Base-by-base conservation (phyloP, 2,888 invertebrate genomes). In the Diloba caeruleocephala region DNA sequence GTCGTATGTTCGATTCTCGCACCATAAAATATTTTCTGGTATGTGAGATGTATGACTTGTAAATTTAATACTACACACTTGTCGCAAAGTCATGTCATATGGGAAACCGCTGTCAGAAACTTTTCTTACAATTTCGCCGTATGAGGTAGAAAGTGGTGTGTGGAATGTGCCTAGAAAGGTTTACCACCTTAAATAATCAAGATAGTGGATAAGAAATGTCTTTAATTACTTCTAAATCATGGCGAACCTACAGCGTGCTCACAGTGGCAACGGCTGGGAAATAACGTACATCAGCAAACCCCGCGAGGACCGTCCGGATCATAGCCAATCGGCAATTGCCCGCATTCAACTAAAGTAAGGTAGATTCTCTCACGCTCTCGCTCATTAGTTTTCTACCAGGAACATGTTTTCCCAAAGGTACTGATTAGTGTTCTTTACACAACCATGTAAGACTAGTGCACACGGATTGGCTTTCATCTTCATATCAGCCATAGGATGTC, bases 291-390 rank as follows among this genome's bases (percentile, higher is more conserved):
- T 7, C 39, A 8, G 1, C 10, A 17, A 53, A 21, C 52, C 67
- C 52, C 67, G 38, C 42, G 71, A 70, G 71, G 65, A 50, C 52
- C 5, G 19, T 15, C 52, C 43, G 43, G 41, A 71, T 67, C 71
- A 70, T 67, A 65, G 66, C 59, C 66, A 65, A 70, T 64, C 71
- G 45, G 13, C 59, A 21, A 48, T 55, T 51, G 49, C 53, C 28
- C 65, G 49, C 32, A 48, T 56, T 55, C 39, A 36, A 44, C 50
- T 34, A 54, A 58, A 39, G 42, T 38, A 36, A 51, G 36, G 39
- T 31, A 41, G 52, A 68, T 61, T 55, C 55, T 51, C 49, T 21
- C 7, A 21, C 6, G 29, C 37, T 44, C 46, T 43, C 42, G 54
- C 55, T 62, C 61, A 62, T 67, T 62, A 62, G 61, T 29, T 65